These are phyloP conservation scores for Glossosoma conforme DNA, from an alignment of 1,140 invertebrate species.

Conservation along the genomic window DNA sequence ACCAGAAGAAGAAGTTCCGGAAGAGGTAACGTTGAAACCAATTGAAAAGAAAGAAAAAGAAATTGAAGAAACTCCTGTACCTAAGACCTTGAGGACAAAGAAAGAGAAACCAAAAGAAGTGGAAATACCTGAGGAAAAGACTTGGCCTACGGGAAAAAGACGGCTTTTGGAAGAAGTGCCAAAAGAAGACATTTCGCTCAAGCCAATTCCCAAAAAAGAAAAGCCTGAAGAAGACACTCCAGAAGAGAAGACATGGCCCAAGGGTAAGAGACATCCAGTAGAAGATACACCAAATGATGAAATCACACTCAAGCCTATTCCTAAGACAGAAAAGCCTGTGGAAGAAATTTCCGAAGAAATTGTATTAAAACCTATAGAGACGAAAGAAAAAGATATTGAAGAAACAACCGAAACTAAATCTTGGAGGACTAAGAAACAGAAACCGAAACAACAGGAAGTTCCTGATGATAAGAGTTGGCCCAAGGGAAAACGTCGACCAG, in stretches of 20 bases:
- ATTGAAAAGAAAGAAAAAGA: constrained; percentile 27
- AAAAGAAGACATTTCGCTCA: constrained; percentile 43
- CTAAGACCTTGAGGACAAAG: constrained; percentile 41
- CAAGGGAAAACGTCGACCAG: constrained; percentile 38
- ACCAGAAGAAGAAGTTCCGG: constrained; percentile 33
- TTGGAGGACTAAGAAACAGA: constrained; percentile 13
- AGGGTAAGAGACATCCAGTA: constrained; percentile 39
- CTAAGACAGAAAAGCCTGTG: constrained; percentile 34
- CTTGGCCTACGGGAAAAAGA: constrained; percentile 35
- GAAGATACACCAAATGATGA: constrained; percentile 44
- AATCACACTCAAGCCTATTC: constrained; percentile 39
- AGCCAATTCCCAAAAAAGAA: constrained; percentile 40
- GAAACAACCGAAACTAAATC: constrained; percentile 35
- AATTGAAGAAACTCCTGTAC: constrained; percentile 34
- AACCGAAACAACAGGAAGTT: constrained; percentile 31
- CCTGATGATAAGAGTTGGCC: constrained; percentile 38
- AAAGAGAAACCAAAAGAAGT: constrained; percentile 37
- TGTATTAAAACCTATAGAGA: constrained; percentile 38
- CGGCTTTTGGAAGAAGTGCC: constrained; percentile 38
- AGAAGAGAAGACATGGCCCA: constrained; percentile 42
- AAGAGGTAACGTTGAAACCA: constrained; percentile 31
- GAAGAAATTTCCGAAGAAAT: constrained; percentile 38
- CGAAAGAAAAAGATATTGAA: constrained; percentile 35
- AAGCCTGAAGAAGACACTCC: constrained; percentile 31
- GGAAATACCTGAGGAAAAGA: constrained; percentile 34